Base-by-base conservation (phyloP, 2,113 vertebrate genomes). In the Axis porcinus region DNA sequence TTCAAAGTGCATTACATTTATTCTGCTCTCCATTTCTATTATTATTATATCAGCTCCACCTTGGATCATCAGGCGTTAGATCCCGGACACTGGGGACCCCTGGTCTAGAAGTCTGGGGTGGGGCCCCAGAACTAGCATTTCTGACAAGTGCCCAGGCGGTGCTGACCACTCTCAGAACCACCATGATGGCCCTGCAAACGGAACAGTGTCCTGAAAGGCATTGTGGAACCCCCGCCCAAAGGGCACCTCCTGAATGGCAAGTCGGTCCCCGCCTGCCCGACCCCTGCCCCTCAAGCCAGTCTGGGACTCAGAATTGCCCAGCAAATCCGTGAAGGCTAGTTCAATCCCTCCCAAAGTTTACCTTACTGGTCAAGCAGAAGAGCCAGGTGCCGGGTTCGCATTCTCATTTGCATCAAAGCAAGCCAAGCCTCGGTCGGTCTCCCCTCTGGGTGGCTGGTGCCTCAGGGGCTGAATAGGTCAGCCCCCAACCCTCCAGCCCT, bases 161-260 rank as follows among this genome's bases (percentile, higher is more conserved):
- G 2, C 3, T 36, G 21, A 47, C 23, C 57, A 43, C 50, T 11
- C 15, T 64, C 60, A 70, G 62, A 84, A 74, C 2, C 54, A 43
- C 27, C 1, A n/a, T 54, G n/a, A 23, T 1, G 12, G 16, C 33
- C 21, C 4, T 4, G 6, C 0, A 17, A 36, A 89, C 17, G 7
- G 13, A n/a, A 25, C 28, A 2, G 19, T 40, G 43, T 74, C 70
- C 36, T 4, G 17, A 93, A 94, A 43, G 2, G 1, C 36, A 8
- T 10, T 1, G 15, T 15, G 33, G 2, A 14, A 5, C 27, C 25
- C 6, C 23, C 2, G 0, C 17, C 58, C 7, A 23, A 27, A 28
- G n/a, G 17, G 45, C 0, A 1, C 19, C 2, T 43, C 47, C 43
- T 8, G 21, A 19, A 16, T 43, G 64, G 33, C 50, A 58, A 85